Conservation (phyloP, 2,888 invertebrate species). For the Noctua janthe region DNA sequence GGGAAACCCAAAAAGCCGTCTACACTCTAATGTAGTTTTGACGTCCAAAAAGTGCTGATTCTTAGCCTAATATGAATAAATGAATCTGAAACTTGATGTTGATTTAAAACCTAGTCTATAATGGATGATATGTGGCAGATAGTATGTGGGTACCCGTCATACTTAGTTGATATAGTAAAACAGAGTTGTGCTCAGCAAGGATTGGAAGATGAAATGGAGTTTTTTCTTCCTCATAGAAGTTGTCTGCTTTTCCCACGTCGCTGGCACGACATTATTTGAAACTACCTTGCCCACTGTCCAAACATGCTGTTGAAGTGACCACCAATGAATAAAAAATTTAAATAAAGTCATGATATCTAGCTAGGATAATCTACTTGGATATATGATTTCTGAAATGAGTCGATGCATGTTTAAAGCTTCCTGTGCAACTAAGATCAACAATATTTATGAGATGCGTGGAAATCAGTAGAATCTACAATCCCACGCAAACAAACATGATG, state of each 20-base stretch:
- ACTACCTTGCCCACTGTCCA: neutral
- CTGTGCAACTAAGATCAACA: conserved; percentile 13
- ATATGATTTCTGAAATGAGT: conserved; percentile 16
- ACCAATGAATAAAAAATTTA: neutral
- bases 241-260: neutral
- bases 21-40: neutral
- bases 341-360: neutral
- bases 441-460: conserved; percentile 48
- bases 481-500: conserved; percentile 42
- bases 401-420: conserved; percentile 26
- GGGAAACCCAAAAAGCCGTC: neutral
- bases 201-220: neutral
- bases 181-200: neutral
- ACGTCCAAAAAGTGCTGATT: too few species aligned
- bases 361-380: neutral
- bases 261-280: neutral
- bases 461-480: conserved; percentile 43
- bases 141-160: neutral
- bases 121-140: neutral
- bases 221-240: neutral
- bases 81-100: neutral
- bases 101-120: neutral
- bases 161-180: neutral
- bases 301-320: neutral
- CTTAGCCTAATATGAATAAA: too few species aligned